Percentiles rank a stretch among this genome's conserved stretches.
These are phyloP conservation scores for Peromyscus californicus DNA, from an alignment of 2,113 vertebrate species.

Conservation along the genomic window DNA sequence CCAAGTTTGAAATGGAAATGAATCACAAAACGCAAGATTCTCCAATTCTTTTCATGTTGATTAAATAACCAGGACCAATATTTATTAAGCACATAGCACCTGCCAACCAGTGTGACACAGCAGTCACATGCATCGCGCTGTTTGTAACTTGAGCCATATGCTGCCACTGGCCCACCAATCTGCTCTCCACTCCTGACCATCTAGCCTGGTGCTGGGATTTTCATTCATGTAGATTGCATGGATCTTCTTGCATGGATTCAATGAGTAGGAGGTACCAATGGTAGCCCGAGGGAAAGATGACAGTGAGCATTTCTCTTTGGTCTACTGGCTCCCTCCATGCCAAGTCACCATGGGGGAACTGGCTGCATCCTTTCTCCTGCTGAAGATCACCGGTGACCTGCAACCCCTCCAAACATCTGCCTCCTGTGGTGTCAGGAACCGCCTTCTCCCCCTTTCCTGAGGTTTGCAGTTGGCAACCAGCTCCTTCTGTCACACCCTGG, in stretches of 20 bases:
- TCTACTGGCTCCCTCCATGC: neutral
- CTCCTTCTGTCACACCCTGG: neutral
- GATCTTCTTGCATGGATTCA: neutral
- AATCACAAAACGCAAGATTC: neutral
- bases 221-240: too few relatives aligned
- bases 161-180: neutral
- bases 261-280: neutral
- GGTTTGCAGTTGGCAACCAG: neutral
- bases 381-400: neutral
- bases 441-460: neutral
- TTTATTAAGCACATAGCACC: neutral
- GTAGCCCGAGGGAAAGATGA: neutral
- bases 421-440: neutral
- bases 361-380: accelerated
- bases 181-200: neutral
- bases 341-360: neutral
- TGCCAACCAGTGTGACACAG: neutral
- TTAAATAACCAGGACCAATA: neutral
- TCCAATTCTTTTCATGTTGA: neutral
- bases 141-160: neutral
- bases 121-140: accelerated
- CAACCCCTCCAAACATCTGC: accelerated
- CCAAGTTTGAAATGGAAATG: constrained; percentile 4
- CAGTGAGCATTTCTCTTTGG: neutral
- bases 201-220: neutral